phyloP scores from a whole-genome alignment of 2,888 invertebrate genomes.

The Resseliella maxima region DNA sequence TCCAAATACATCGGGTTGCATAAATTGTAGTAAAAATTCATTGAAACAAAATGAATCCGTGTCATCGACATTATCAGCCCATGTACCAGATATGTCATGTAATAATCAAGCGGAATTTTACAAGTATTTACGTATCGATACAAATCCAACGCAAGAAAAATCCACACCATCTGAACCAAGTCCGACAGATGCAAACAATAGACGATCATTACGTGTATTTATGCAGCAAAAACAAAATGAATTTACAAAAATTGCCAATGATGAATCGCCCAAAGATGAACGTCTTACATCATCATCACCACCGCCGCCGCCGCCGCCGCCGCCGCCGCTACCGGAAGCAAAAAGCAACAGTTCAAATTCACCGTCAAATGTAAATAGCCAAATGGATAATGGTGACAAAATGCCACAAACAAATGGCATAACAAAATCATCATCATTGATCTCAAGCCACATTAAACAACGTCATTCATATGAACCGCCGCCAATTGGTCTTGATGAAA shows the following conservation, averaged over 20 bases:
- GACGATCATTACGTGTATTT: slow-evolving; percentile 10
- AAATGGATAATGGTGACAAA: not conserved
- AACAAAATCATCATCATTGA: not conserved
- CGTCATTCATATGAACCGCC: not conserved
- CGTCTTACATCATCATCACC: not conserved
- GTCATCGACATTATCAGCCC: not conserved
- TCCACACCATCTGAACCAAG: not conserved
- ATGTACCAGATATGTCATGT: not conserved
- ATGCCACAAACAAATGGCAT: not conserved
- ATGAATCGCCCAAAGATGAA: not conserved
- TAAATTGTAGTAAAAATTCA: not conserved
- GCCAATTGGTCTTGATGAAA: not conserved
- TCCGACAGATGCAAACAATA: not conserved
- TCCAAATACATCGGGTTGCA: not conserved
- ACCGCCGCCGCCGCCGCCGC: too few species aligned
- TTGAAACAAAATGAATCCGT: not conserved
- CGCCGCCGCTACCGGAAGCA: not conserved
- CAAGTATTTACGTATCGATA: slow-evolving; percentile 41
- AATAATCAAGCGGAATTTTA: slow-evolving; percentile 40
- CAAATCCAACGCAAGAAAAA: slow-evolving; percentile 48
- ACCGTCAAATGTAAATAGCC: not conserved
- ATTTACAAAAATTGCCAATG: not conserved
- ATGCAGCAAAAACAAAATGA: slow-evolving; percentile 6
- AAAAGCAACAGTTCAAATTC: not conserved
- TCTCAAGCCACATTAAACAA: slow-evolving; percentile 42